Evolutionary conservation across 1,140 invertebrate genomes (phyloP).

Genomic region (Arion vulgaris): DNA sequence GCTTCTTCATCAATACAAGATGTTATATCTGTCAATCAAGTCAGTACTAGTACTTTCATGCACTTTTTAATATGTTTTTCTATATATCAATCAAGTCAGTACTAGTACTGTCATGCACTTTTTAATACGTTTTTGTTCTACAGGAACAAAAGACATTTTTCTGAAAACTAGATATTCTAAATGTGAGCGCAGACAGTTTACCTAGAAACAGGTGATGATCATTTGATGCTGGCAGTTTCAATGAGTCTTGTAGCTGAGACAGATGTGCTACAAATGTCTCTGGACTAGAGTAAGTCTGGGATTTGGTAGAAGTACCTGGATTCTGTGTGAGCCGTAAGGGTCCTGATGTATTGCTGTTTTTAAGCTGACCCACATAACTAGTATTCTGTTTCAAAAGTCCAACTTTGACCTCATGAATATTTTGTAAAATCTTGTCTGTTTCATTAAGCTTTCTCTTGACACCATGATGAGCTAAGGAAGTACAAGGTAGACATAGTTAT

Average conservation of each 20-base stretch:
- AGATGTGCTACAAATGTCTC: background rate
- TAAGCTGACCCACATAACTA: background rate
- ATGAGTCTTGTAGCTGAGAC: background rate
- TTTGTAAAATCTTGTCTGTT: background rate
- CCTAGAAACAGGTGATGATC: background rate
- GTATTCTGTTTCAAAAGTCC: background rate
- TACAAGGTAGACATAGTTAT: no score
- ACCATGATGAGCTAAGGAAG: background rate
- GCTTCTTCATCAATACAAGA: no score
- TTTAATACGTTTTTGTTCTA: no score
- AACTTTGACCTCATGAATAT: background rate
- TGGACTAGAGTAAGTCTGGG: background rate
- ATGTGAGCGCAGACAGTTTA: no score
- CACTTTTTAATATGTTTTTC: no score
- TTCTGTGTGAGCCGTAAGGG: slow-evolving; percentile 45
- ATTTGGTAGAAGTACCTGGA: slow-evolving; percentile 22
- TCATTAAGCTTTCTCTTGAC: background rate
- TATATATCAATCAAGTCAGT: no score
- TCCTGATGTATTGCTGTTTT: background rate
- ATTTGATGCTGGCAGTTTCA: background rate
- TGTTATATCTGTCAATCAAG: no score
- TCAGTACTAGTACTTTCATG: no score
- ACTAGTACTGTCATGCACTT: no score
- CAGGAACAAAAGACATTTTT: no score
- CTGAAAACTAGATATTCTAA: no score